Conservation (phyloP, 2,888 invertebrate genomes). For the Anagyrus pseudococci region DNA sequence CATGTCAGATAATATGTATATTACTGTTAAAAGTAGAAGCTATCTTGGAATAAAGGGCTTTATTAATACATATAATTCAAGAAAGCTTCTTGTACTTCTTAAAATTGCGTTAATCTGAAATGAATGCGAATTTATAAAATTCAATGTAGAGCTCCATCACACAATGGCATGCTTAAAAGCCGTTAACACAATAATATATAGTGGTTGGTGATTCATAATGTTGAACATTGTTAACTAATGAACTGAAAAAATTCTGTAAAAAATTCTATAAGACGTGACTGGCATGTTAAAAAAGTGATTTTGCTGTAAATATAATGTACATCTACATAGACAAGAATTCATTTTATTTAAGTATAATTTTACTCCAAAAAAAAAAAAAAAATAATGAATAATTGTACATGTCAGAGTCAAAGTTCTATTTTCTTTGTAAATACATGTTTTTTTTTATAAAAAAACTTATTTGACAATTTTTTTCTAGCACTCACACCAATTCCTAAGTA, state of each 20-base stretch:
- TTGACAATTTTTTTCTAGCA: slow-evolving; percentile 1
- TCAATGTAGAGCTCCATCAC: slow-evolving; percentile 1
- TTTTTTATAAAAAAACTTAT: slow-evolving; percentile 18
- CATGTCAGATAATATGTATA: background rate
- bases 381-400: slow-evolving; percentile 17
- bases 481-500: too few relatives aligned
- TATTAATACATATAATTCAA: too few relatives aligned
- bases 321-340: slow-evolving; percentile 9
- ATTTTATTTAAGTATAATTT: slow-evolving; percentile 10
- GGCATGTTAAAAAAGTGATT: slow-evolving; percentile 8
- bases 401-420: slow-evolving; percentile 32
- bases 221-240: slow-evolving; percentile 28
- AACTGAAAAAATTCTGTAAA: slow-evolving; percentile 32
- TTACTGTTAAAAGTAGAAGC: background rate
- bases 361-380: slow-evolving; percentile 3
- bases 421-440: slow-evolving; percentile 41
- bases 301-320: slow-evolving; percentile 30
- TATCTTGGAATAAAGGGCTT: too few relatives aligned
- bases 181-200: slow-evolving; percentile 1
- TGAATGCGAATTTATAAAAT: slow-evolving; percentile 3
- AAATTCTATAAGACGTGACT: slow-evolving; percentile 23
- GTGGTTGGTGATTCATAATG: slow-evolving; percentile 6
- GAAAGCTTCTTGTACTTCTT: too few relatives aligned
- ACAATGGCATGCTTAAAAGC: slow-evolving; percentile 2
- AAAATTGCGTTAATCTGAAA: background rate